Evolutionary conservation across 2,888 invertebrate genomes (phyloP), one percentile per base, ranked within the genome.

Genomic region (Tricholauxania praeusta): DNA sequence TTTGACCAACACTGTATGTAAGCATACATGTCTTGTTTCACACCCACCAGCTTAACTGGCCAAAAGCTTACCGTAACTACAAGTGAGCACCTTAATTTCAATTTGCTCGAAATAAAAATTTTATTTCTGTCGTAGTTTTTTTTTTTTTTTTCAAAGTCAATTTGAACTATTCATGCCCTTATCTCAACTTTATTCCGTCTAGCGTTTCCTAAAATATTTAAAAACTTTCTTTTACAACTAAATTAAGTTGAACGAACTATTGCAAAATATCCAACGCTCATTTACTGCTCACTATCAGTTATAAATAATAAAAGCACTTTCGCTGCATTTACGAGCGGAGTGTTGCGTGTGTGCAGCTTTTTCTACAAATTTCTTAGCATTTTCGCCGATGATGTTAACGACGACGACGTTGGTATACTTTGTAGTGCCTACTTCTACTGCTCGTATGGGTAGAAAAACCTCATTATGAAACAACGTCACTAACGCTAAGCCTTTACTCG

Each of bases 211-310:
- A 12, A 19, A 28, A 28, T 28, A 28, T 28, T 28, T 28, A 28
- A 12, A 60, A 55, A 57, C 59, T 69, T 47, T 69, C 59, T 49
- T 69, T 48, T 49, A 49, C 63, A 3, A 49, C 49, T 19, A 47
- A 22, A 39, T 39, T 39, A 47, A 39, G 68, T 68, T 68, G 57
- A 57, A 39, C 48, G 68, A 68, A 57, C 57, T 55, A 52, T 68
- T 57, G 47, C 59, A 52, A 17, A 57, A 68, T 48, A 19, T 32
- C 28, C 51, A 51, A 64, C 28, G 51, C 10, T 64, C 64, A 51
- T 51, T 64, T 48, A 47, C 47, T 48, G 22, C 17, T 28, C 28
- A 4, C 28, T 28, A 28, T 28, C 4, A 28, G 28, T 28, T 59
- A n/a, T 59, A 10, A 19, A 47, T 17, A 59, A 22, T 19, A 28